A percentile compares a stretch with the other conserved stretches of the same genome.
Evolutionary conservation across 2,797 vertebrate genomes (phyloP).

Genomic region (Bradypodion pumilum): DNA sequence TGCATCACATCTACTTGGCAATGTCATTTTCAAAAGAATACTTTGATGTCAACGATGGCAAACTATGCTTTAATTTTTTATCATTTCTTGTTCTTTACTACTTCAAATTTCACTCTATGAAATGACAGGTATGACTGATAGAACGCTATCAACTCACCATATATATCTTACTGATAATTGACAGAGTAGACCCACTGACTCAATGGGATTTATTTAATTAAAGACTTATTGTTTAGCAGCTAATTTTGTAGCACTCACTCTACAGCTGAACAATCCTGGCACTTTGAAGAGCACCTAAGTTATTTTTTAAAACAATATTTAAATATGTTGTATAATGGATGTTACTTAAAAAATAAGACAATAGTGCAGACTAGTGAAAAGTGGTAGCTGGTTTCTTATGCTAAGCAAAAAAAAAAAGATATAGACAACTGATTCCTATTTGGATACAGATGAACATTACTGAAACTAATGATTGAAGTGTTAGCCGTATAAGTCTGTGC

Average conservation of each 20-base stretch:
- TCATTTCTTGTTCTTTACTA: not conserved
- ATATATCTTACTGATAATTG: not conserved
- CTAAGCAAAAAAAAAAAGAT: not conserved
- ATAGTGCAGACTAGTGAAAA: not conserved
- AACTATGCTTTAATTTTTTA: conserved; percentile 1
- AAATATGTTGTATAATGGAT: not conserved
- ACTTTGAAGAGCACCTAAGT: not conserved
- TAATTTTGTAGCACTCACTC: not conserved
- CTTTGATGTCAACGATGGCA: not conserved
- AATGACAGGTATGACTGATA: not conserved
- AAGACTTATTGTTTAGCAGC: no score
- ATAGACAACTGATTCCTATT: not conserved
- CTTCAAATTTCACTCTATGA: not conserved
- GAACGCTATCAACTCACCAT: not conserved
- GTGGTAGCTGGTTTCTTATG: not conserved
- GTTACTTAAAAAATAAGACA: not conserved
- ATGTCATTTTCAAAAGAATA: not conserved
- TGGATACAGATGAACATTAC: not conserved
- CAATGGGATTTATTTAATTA: no score
- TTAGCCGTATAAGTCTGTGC: no score
- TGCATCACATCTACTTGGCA: not conserved
- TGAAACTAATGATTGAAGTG: not conserved
- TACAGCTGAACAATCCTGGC: not conserved
- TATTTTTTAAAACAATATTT: conserved; percentile 7
- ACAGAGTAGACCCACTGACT: no score